Base-by-base conservation (phyloP, 2,113 vertebrate genomes). In the Esox niger region DNA sequence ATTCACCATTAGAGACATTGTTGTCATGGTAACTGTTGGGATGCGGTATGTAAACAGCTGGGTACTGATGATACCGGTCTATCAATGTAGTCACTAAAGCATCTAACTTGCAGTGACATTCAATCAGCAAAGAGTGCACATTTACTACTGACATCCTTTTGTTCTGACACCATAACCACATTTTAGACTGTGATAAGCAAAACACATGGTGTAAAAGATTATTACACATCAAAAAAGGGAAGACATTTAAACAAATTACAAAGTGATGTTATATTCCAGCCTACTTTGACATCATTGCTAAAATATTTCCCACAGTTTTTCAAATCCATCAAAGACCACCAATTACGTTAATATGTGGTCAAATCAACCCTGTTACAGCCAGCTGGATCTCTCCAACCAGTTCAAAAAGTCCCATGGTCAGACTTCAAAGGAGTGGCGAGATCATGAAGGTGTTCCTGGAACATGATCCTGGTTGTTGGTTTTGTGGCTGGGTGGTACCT, bases 401-500 rank as follows among this genome's bases (percentile, higher is more conserved):
- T 49, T 49, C n/a, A 23, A 52, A 17, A 17, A 6, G 55, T 57
- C 10, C 55, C 55, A 57, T 26, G 2, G 15, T 23, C n/a, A 52
- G 47, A 52, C n/a, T 52, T 52, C 6, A 52, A 43, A 52, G 47
- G 47, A 52, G 47, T 17, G 57, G 26, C 3, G 57, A 59, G 4
- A 31, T 82, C 79, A 84, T 0, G n/a, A 73, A 0, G 17, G 2
- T 10, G 72, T 77, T 60, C 27, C 27, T 17, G 69, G 54, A 2
- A 26, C 10, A 0, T 64, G 38, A 33, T 68, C 69, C 52, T 68
- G 32, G 90, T 84, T 84, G 84, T 90, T 69, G 5, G 79, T 69
- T 0, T 30, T 29, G 33, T 67, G 78, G 0, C 33, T 68, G 0
- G 38, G 23, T 7, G 97, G 95, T 60, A 94, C 90, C 88, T 99